These are phyloP conservation scores for Parasteatoda tepidariorum DNA, from an alignment of 1,140 invertebrate species.

Conservation along the genomic window DNA sequence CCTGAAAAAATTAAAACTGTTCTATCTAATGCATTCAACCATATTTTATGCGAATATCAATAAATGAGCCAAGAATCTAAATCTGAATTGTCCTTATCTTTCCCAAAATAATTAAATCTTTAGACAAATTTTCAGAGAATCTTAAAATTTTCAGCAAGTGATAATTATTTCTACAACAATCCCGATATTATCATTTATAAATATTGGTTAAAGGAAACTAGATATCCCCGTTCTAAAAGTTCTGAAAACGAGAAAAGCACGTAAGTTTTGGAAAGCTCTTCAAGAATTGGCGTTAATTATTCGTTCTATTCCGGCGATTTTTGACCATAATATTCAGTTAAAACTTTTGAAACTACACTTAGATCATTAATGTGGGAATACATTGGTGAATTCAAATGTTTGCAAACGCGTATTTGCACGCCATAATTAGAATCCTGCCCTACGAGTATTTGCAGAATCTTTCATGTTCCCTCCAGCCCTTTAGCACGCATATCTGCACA, in stretches of 20 bases:
- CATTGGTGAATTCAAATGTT: conserved; percentile 36
- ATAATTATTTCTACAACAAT: conserved; percentile 34
- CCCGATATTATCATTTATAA: conserved; percentile 23
- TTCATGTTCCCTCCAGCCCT: conserved; percentile 18
- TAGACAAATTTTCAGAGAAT: not conserved
- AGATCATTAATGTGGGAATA: conserved; percentile 40
- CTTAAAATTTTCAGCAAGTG: conserved; percentile 17
- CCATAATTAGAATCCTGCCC: conserved; percentile 56
- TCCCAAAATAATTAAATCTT: conserved; percentile 23
- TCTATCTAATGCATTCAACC: not conserved
- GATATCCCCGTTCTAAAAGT: not conserved
- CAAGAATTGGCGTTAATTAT: conserved; percentile 36
- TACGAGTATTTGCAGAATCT: conserved; percentile 48
- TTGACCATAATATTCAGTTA: conserved; percentile 47
- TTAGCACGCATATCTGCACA: conserved; percentile 22
- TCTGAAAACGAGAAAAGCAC: not conserved
- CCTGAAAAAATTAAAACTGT: too few species aligned
- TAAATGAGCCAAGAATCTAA: not conserved
- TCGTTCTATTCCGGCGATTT: conserved; percentile 31
- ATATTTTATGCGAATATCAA: not conserved
- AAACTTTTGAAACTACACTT: conserved; percentile 41
- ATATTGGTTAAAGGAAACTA: conserved; percentile 50
- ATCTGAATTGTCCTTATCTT: not conserved
- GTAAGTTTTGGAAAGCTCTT: not conserved
- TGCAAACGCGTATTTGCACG: conserved; percentile 44